Evolutionary conservation across 2,113 vertebrate genomes (phyloP).

Genomic region (Halichoerus grypus): DNA sequence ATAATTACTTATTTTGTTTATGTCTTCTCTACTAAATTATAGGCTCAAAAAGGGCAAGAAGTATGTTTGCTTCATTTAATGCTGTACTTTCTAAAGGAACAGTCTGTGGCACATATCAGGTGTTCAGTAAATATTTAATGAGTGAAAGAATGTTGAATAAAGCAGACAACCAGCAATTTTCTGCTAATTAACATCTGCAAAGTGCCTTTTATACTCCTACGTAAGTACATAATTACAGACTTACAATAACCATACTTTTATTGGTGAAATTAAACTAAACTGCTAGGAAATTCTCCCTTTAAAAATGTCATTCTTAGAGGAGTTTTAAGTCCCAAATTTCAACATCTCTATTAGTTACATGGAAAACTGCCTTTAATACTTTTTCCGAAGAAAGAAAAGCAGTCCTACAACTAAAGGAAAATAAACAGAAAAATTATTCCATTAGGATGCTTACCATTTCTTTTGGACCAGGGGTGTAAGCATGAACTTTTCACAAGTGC

Average conservation of each 20-base stretch:
- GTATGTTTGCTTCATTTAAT: conserved; percentile 10
- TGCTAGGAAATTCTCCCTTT: conserved; percentile 35
- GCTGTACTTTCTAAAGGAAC: background rate
- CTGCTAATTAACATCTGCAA: conserved; percentile 35
- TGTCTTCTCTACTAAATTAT: conserved; percentile 12
- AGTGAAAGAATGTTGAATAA: conserved; percentile 13
- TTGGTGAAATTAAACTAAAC: conserved; percentile 56
- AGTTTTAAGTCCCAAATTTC: conserved; percentile 8
- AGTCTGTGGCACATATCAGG: background rate
- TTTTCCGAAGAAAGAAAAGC: background rate
- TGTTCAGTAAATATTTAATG: conserved; percentile 55
- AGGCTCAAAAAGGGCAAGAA: conserved; percentile 26
- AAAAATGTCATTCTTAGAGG: conserved; percentile 33
- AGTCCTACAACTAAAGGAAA: background rate
- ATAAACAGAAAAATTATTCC: background rate
- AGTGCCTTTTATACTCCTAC: conserved; percentile 27
- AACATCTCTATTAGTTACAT: conserved; percentile 26
- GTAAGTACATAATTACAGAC: conserved; percentile 18
- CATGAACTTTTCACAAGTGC: conserved; percentile 97
- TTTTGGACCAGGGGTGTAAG: conserved; percentile 97
- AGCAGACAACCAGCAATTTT: conserved; percentile 37
- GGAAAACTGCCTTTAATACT: background rate
- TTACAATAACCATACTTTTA: conserved; percentile 39
- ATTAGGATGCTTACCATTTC: conserved; percentile 91
- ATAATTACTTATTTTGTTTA: background rate